Percentiles rank a stretch among this genome's conserved stretches.
Conservation (phyloP, 2,797 vertebrate genomes). For the Iguana delicatissima region DNA sequence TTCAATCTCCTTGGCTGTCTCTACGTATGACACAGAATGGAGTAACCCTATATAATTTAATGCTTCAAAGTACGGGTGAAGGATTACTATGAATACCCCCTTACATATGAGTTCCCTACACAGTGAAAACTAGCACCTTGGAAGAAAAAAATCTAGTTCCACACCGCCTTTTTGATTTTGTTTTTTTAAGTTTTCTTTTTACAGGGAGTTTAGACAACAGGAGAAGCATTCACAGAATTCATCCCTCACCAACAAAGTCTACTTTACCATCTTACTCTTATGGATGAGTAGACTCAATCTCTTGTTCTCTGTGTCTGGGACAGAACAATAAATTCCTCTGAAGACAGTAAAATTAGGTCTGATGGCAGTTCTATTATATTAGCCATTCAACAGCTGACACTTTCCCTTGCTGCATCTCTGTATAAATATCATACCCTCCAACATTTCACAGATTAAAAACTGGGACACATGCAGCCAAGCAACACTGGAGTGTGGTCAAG, state of each 20-base stretch:
- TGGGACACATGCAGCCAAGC: too few relatives aligned
- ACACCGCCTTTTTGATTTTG: not conserved
- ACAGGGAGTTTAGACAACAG: not conserved
- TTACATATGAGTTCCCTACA: not conserved
- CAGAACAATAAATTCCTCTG: slow-evolving; percentile 57
- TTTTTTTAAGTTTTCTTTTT: not conserved
- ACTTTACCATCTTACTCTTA: not conserved
- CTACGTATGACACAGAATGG: not conserved
- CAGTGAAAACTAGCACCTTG: not conserved
- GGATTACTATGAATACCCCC: not conserved
- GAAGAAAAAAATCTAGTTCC: not conserved
- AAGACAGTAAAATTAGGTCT: slow-evolving; percentile 64
- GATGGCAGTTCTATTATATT: slow-evolving; percentile 64
- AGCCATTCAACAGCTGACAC: slow-evolving; percentile 64
- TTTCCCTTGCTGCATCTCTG: slow-evolving; percentile 46
- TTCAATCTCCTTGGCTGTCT: not conserved
- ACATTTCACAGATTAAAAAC: too few relatives aligned
- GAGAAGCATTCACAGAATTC: not conserved
- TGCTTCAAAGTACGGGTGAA: not conserved
- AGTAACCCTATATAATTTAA: not conserved
- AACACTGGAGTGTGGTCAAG: too few relatives aligned
- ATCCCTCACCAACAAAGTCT: not conserved
- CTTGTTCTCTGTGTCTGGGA: slow-evolving; percentile 40
- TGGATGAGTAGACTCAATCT: not conserved
- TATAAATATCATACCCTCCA: too few relatives aligned